phyloP scores from a whole-genome alignment of 2,797 vertebrate species.

The Sciaenops ocellatus region DNA sequence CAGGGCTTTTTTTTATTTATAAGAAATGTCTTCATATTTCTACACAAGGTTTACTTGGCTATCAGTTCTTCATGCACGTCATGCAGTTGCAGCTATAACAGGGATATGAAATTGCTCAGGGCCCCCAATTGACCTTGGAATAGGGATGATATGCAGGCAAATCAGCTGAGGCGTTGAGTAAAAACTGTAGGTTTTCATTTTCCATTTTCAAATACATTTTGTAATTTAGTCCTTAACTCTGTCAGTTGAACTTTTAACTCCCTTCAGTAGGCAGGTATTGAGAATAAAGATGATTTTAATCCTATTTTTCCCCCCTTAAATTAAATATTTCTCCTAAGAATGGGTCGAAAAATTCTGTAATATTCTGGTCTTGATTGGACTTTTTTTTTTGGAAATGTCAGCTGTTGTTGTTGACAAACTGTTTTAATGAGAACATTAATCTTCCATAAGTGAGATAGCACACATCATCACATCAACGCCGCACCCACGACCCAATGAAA shows the following conservation, averaged over 20 bases:
- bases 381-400: constrained; percentile 10
- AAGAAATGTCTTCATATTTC: constrained; percentile 24
- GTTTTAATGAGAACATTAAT: constrained; percentile 14
- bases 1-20: constrained; percentile 13
- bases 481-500: constrained; percentile 9
- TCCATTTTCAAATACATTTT: constrained; percentile 28
- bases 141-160: constrained; percentile 36
- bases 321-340: background rate
- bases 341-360: background rate
- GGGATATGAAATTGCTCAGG: constrained; percentile 52
- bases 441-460: background rate
- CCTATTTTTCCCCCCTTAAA: background rate
- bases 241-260: constrained; percentile 24
- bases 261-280: background rate
- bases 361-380: background rate
- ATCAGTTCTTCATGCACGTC: constrained; percentile 31
- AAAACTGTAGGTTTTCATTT: constrained; percentile 27
- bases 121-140: constrained; percentile 55
- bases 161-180: constrained; percentile 23
- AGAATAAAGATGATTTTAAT: background rate
- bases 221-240: constrained; percentile 21
- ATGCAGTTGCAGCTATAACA: constrained; percentile 36
- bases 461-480: constrained; percentile 4
- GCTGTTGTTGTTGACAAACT: background rate
- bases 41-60: constrained; percentile 22